These are phyloP conservation scores for Telmatherina bonti DNA, from an alignment of 2,797 vertebrate species.

Conservation along the genomic window DNA sequence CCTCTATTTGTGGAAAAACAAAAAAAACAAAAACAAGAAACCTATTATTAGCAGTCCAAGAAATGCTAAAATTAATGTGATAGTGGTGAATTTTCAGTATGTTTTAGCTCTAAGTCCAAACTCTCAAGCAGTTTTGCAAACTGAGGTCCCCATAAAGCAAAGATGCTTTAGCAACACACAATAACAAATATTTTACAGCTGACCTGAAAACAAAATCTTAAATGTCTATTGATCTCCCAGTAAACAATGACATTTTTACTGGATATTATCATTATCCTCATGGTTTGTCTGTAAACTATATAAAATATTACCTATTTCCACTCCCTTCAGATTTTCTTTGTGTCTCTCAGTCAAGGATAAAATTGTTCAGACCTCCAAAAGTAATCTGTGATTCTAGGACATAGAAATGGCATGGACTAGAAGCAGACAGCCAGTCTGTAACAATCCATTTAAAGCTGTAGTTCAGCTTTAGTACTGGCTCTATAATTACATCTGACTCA, in stretches of 20 bases:
- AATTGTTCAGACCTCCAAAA: neutral
- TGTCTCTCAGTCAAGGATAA: neutral
- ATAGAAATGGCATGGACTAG: conserved; percentile 5
- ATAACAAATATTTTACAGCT: neutral
- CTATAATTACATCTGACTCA: conserved; percentile 61
- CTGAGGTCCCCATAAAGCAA: too few species aligned
- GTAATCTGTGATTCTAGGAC: neutral
- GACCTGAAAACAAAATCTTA: neutral
- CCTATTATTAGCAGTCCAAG: neutral
- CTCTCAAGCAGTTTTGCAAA: neutral
- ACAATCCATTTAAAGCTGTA: conserved; percentile 33
- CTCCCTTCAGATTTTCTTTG: neutral
- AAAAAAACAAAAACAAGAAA: neutral
- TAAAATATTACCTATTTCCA: conserved; percentile 2
- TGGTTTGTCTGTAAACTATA: neutral
- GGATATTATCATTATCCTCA: neutral
- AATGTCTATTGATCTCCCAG: neutral
- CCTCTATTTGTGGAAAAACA: neutral
- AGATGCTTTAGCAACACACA: too few species aligned
- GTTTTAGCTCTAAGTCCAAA: neutral
- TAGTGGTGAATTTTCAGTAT: neutral
- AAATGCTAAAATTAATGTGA: neutral
- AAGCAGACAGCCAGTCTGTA: conserved; percentile 18
- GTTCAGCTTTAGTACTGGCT: conserved; percentile 41
- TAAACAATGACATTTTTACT: neutral